Base-by-base conservation (phyloP, 2,113 vertebrate species). In the Bubalus kerabau region DNA sequence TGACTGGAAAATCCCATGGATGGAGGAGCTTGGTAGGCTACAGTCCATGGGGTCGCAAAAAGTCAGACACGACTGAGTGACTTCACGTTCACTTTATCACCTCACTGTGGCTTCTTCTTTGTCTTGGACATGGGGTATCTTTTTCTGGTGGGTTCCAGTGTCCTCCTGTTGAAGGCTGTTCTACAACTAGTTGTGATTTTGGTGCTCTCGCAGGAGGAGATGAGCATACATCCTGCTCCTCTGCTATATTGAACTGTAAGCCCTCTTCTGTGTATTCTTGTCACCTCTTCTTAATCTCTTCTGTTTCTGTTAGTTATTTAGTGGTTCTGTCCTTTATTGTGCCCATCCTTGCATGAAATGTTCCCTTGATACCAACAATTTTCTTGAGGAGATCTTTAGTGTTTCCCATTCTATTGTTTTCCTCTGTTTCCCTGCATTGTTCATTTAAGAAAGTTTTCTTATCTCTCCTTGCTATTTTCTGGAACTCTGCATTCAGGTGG, bases 291-390 rank as follows among this genome's bases (percentile, higher is more conserved):
- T 71, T 23, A 71, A 36, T 36, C n/a, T 71, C 64, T 36, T 71
- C 64, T 71, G 64, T 36, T 71, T 71, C 64, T 71, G n/a, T 67
- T n/a, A n/a, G 32, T 19, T 67, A 67, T 21, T 36, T 67, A 67
- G 64, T 0, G 0, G 2, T 36, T 67, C 32, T 36, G n/a, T 71
- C 1, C 17, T 71, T 71, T 36, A 71, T 12, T 71, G n/a, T 71
- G 64, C 17, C 64, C 64, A 71, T 71, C 17, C n/a, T 36, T 71
- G 64, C 64, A 23, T 71, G 64, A 71, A 71, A 36, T 36, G 9
- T 36, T 11, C 64, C 64, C 17, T 21, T 71, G n/a, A 23, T 71
- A 71, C 23, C 64, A 71, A 2, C 64, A 36, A 6, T 21, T 36
- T 12, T 71, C 64, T 71, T 71, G n/a, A 71, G 17, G n/a, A 36